Evolutionary conservation across 2,888 invertebrate species (phyloP).

Genomic region (Phengaris arion): DNA sequence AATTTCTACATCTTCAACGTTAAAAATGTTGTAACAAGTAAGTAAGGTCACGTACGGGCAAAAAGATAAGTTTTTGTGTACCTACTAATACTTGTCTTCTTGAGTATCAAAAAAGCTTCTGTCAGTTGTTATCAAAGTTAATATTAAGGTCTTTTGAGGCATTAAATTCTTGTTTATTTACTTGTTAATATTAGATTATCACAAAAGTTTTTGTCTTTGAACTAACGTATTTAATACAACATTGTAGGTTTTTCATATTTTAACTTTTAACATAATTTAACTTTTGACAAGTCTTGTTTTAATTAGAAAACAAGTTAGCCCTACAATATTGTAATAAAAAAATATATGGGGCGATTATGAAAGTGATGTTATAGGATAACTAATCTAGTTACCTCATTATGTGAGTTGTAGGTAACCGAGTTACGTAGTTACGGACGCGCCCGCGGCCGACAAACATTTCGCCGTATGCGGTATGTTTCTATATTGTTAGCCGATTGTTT

Average conservation of each 20-base stretch:
- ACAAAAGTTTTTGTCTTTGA: too few species aligned
- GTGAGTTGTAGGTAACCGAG: constrained; percentile 5
- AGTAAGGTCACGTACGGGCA: neutral
- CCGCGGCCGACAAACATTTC: constrained; percentile 44
- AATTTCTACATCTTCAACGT: constrained; percentile 13
- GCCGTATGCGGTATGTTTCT: constrained; percentile 36
- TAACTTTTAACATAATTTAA: too few species aligned
- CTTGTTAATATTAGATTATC: too few species aligned
- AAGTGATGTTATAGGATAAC: neutral
- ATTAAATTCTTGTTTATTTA: too few species aligned
- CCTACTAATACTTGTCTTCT: neutral
- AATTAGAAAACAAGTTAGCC: too few species aligned
- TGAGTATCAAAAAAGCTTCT: neutral
- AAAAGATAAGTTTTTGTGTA: constrained; percentile 11
- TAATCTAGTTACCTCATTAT: neutral
- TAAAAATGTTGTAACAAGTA: constrained; percentile 15
- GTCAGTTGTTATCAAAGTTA: neutral
- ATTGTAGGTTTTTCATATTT: too few species aligned
- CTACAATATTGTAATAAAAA: neutral
- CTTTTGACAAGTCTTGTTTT: too few species aligned
- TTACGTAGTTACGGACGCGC: constrained; percentile 33
- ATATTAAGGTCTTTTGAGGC: neutral
- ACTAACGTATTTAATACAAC: too few species aligned
- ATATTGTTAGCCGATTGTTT: neutral
- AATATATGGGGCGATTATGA: neutral